Percentiles rank a stretch among this genome's conserved stretches.
Evolutionary conservation across 1,140 invertebrate genomes (phyloP).

Genomic region (Drosophila yakuba): DNA sequence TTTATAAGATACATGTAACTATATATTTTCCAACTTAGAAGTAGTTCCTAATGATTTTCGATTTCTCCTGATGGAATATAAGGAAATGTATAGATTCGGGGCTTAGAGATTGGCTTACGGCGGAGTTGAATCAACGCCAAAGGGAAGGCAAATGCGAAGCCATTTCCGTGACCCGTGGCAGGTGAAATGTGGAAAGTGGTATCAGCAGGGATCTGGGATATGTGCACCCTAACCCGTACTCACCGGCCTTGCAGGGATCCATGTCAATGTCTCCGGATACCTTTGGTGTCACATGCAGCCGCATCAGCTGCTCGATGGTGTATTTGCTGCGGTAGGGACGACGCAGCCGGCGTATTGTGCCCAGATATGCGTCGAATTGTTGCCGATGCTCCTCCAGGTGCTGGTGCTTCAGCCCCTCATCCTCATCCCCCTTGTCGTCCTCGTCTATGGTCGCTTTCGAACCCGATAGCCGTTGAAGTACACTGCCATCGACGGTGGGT

Average conservation of each 20-base stretch:
- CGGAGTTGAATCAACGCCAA: slow-evolving; percentile 27
- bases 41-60: too few relatives aligned
- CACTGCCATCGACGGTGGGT: background rate
- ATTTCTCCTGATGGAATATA: background rate
- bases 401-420: slow-evolving; percentile 14
- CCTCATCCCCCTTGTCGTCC: background rate
- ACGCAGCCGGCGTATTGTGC: slow-evolving; percentile 38
- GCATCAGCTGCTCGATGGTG: slow-evolving; percentile 89
- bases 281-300: slow-evolving; percentile 87
- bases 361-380: slow-evolving; percentile 44
- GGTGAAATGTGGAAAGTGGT: background rate
- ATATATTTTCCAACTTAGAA: background rate
- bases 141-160: slow-evolving; percentile 35
- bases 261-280: slow-evolving; percentile 91
- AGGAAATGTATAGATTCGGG: slow-evolving; percentile 25
- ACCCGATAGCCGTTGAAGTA: slow-evolving; percentile 11
- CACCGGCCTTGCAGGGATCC: slow-evolving; percentile 94
- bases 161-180: slow-evolving; percentile 33
- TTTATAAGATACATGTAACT: too few relatives aligned
- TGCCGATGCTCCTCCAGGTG: slow-evolving; percentile 42
- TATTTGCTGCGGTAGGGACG: slow-evolving; percentile 85
- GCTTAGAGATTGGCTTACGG: slow-evolving; percentile 41
- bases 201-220: background rate
- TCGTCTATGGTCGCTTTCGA: background rate
- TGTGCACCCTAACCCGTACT: slow-evolving; percentile 78